Percentiles rank a stretch among this genome's conserved stretches.
Conservation (phyloP, 1,140 invertebrate species). For the Lamellibrachia luymesi region DNA sequence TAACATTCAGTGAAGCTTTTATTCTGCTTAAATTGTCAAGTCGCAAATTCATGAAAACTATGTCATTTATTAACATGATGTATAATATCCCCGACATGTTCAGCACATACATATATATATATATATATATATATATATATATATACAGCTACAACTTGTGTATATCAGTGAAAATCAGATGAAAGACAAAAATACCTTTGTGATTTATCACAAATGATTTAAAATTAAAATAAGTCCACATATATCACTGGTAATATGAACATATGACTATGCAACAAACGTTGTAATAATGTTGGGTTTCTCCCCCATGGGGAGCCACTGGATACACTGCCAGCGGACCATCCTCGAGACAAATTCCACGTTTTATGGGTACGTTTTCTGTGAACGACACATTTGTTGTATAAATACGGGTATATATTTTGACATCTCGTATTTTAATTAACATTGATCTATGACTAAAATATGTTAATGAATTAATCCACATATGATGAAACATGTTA, state of each 20-base stretch:
- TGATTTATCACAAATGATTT: neutral
- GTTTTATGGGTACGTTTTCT: too few species aligned
- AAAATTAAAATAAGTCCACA: neutral
- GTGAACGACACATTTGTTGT: too few species aligned
- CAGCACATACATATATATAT: neutral
- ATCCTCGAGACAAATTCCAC: too few species aligned
- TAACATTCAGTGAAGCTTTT: too few species aligned
- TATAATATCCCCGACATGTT: neutral
- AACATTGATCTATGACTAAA: too few species aligned
- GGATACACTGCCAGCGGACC: too few species aligned
- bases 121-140: too few species aligned
- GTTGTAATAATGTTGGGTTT: neutral
- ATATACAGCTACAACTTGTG: neutral
- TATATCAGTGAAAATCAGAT: neutral
- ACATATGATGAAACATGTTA: neutral
- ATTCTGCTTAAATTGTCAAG: neutral
- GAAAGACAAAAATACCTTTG: neutral
- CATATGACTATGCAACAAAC: neutral
- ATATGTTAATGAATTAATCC: too few species aligned
- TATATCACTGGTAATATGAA: neutral
- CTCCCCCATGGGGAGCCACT: too few species aligned
- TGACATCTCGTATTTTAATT: too few species aligned
- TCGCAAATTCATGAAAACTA: neutral
- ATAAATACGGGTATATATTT: too few species aligned
- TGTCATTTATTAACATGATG: neutral